Evolutionary conservation across 1,140 invertebrate species (phyloP).

Genomic region (Daktulosphaira vitifoliae): DNA sequence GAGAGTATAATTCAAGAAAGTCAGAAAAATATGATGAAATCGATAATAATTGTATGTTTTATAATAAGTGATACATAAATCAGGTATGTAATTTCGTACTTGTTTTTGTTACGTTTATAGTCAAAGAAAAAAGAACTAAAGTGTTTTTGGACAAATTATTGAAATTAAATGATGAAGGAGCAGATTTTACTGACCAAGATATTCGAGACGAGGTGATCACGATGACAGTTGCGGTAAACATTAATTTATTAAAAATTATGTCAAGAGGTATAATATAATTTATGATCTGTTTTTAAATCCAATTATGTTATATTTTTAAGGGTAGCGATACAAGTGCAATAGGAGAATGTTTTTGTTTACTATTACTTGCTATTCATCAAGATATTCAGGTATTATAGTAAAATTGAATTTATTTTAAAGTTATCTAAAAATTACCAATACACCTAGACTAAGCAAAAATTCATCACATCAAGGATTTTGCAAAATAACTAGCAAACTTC

Average conservation of each 20-base stretch:
- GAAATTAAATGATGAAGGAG: conserved; percentile 44
- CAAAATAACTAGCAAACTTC: too few relatives aligned
- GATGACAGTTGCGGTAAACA: conserved; percentile 40
- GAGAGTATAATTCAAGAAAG: neutral
- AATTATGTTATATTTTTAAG: conserved; percentile 41
- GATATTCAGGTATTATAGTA: conserved; percentile 48
- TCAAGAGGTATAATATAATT: neutral
- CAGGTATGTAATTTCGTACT: too few relatives aligned
- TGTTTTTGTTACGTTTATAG: too few relatives aligned
- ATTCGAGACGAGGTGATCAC: conserved; percentile 53
- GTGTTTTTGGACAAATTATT: conserved; percentile 56
- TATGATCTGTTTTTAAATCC: neutral
- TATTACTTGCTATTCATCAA: conserved; percentile 51
- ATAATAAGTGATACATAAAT: too few relatives aligned
- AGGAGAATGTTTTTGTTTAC: conserved; percentile 44
- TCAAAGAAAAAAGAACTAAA: conserved; percentile 18
- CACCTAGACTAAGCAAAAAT: too few relatives aligned
- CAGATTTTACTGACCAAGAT: conserved; percentile 48
- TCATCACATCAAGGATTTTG: too few relatives aligned
- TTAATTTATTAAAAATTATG: too few relatives aligned
- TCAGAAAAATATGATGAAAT: neutral
- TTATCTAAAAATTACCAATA: too few relatives aligned
- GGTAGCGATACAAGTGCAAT: conserved; percentile 60
- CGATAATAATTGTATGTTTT: too few relatives aligned
- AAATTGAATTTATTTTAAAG: too few relatives aligned